A percentile compares a stretch with the other conserved stretches of the same genome.
Evolutionary conservation across 2,888 invertebrate genomes (phyloP).

Genomic region (Xestia rhomboidea): DNA sequence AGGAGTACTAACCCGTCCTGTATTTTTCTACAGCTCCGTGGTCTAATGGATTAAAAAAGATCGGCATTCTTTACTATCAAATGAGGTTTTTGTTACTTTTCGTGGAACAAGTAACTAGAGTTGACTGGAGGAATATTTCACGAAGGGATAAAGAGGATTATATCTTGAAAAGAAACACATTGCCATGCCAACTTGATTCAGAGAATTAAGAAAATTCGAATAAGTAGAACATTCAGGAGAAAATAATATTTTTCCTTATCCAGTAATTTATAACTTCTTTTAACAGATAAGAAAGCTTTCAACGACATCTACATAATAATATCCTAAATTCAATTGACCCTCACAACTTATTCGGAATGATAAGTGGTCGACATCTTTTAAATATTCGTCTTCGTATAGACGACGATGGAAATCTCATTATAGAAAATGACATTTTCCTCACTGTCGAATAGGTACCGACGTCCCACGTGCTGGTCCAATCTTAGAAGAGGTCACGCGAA

Average conservation of each 20-base stretch:
- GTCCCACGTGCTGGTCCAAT: constrained; percentile 46
- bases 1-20: constrained; percentile 6
- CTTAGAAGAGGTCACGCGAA: constrained; percentile 60
- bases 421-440: constrained; percentile 43
- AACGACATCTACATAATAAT: constrained; percentile 43
- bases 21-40: constrained; percentile 11
- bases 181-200: neutral
- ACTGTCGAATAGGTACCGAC: constrained; percentile 28
- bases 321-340: constrained; percentile 51
- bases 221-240: neutral
- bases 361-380: constrained; percentile 46
- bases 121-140: neutral
- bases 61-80: neutral
- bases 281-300: constrained; percentile 40
- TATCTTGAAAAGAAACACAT: constrained; percentile 4
- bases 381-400: constrained; percentile 29
- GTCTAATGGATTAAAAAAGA: constrained; percentile 26
- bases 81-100: neutral
- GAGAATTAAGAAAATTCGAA: constrained; percentile 1
- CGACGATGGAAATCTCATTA: constrained; percentile 51
- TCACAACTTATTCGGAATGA: constrained; percentile 42
- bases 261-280: constrained; percentile 26
- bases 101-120: neutral
- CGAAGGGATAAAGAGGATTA: neutral
- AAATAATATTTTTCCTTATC: neutral